Evolutionary conservation across 2,888 invertebrate genomes (phyloP), one percentile per base, ranked within the genome.

Genomic region (Rhaphigaster nebulosa): DNA sequence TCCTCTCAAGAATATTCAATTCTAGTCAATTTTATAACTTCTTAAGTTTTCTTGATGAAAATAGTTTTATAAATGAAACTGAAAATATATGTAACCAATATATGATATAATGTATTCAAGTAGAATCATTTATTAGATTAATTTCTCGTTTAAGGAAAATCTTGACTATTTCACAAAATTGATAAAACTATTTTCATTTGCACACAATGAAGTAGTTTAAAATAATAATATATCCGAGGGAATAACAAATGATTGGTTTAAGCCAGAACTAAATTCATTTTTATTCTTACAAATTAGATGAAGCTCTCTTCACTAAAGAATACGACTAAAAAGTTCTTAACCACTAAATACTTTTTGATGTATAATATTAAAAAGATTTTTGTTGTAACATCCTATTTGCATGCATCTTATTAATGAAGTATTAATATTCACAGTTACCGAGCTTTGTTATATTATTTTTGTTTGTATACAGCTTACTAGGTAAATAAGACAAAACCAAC

Each of bases 371-470:
- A 84, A 84, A 84, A 41, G 20, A 20, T 76, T 50, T 45, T 84
- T 45, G 23, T 84, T 84, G 13, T 84, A 84, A 84, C 80, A 45
- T 84, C 65, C 65, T 65, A 60, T 88, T 88, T 65, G 52, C 56
- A 88, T 88, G 88, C 45, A 88, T 88, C 38, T 88, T 60, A 65
- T 65, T 88, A 88, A 88, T 88, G 65, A 88, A 65, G 65, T 88
- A 88, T 88, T 84, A 84, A 84, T 84, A 56, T 88, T 65, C 88
- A 88, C 88, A 88, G 88, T 88, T 88, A 88, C 88, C 88, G 88
- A 56, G 88, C 88, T 88, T 88, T 60, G 65, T 88, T 84, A 84
- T 84, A n/a, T 84, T 45, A 50, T n/a, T 84, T 84, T 84, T 84
- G 65, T 60, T 65, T 88, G 56, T 60, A 65, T 88, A 26, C 88